Percentiles rank a stretch among this genome's conserved stretches.
phyloP scores from a whole-genome alignment of 2,888 invertebrate species.

The Apamea monoglypha region DNA sequence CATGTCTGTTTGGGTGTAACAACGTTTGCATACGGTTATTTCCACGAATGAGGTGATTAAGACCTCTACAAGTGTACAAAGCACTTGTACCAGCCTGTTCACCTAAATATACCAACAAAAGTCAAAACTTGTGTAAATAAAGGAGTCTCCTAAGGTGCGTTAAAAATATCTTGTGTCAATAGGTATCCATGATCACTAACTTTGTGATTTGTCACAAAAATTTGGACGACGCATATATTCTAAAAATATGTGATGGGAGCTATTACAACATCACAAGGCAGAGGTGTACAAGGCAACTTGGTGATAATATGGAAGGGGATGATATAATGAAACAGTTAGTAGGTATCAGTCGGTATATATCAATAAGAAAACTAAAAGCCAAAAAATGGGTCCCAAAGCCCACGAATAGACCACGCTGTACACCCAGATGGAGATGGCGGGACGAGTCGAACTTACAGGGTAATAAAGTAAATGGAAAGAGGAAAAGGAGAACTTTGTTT shows the following conservation, averaged over 20 bases:
- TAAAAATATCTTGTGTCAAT: slow-evolving; percentile 22
- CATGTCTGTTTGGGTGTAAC: neutral
- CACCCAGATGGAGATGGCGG: too few species aligned
- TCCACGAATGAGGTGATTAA: slow-evolving; percentile 39
- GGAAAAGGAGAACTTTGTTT: too few species aligned
- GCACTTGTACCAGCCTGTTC: slow-evolving; percentile 24
- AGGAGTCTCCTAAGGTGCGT: slow-evolving; percentile 39
- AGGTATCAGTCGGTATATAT: too few species aligned
- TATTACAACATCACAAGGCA: neutral
- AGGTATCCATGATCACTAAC: neutral
- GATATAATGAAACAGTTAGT: too few species aligned
- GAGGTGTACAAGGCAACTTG: neutral
- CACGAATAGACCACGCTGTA: neutral
- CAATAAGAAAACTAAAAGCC: neutral
- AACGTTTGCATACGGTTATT: slow-evolving; percentile 29
- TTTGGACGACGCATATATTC: neutral
- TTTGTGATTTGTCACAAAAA: neutral
- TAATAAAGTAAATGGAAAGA: too few species aligned
- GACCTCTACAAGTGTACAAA: slow-evolving; percentile 27
- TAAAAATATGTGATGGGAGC: neutral
- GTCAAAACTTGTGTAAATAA: slow-evolving; percentile 20
- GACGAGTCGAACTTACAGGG: too few species aligned
- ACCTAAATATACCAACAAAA: slow-evolving; percentile 15
- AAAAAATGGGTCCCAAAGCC: too few species aligned
- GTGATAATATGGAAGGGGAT: neutral